Evolutionary conservation across 2,113 vertebrate genomes (phyloP).

Genomic region (Chlamydotis undulata): DNA sequence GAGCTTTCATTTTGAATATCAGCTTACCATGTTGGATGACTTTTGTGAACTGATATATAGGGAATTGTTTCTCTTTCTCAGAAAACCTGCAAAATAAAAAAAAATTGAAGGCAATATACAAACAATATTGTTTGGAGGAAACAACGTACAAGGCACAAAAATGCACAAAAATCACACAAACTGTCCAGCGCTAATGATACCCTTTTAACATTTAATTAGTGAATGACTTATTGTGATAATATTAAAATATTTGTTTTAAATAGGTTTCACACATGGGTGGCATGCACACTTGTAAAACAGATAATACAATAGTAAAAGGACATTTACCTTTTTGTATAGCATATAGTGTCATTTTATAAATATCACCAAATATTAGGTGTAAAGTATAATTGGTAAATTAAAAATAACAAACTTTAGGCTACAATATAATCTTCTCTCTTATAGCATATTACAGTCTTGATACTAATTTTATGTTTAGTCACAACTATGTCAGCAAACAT

Average conservation of each 20-base stretch:
- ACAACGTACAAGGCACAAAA: background rate
- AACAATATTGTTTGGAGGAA: background rate
- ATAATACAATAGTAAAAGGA: background rate
- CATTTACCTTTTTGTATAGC: background rate
- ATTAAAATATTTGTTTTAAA: background rate
- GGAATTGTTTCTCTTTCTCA: background rate
- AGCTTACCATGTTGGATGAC: background rate
- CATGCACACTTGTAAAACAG: background rate
- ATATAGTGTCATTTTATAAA: background rate
- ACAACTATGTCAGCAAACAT: background rate
- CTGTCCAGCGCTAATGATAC: background rate
- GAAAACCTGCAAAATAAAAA: background rate
- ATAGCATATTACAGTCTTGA: background rate
- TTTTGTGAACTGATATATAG: background rate
- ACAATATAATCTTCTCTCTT: too few relatives aligned
- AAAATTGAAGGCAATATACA: background rate
- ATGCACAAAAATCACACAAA: background rate
- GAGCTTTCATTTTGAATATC: background rate
- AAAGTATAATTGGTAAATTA: slow-evolving; percentile 18
- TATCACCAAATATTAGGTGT: background rate
- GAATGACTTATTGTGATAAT: background rate
- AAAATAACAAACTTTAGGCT: background rate
- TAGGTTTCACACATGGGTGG: background rate
- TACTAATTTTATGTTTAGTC: background rate
- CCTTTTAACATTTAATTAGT: background rate